Conservation (phyloP, 2,888 invertebrate species). For the Mactromeris polynyma region DNA sequence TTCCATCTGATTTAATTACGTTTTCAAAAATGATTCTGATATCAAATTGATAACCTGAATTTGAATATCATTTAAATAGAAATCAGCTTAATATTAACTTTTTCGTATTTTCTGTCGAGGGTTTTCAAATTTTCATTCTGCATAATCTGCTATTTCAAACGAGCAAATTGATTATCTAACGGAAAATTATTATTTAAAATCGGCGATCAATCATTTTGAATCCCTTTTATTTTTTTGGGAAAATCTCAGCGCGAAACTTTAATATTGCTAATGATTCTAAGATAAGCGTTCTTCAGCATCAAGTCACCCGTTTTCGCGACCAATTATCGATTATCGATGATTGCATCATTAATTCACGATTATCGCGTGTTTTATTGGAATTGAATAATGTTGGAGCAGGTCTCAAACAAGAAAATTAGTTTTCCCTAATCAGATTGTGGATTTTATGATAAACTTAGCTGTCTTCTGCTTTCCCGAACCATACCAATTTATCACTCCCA, state of each 20-base stretch:
- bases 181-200: conserved; percentile 16
- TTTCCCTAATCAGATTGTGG: conserved; percentile 4
- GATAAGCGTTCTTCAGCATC: not conserved
- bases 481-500: not conserved
- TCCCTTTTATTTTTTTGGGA: not conserved
- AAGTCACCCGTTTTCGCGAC: conserved; percentile 14
- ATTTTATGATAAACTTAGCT: not conserved
- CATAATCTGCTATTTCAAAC: not conserved
- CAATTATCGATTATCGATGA: conserved; percentile 7
- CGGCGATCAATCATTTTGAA: conserved; percentile 5
- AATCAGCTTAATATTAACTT: not conserved
- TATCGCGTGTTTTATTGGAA: conserved; percentile 15
- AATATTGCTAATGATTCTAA: not conserved
- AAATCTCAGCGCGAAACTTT: not conserved
- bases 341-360: conserved; percentile 43
- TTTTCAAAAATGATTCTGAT: not conserved
- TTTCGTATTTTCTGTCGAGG: not conserved
- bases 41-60: not conserved
- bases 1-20: not conserved
- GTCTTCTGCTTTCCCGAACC: not conserved
- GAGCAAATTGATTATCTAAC: not conserved
- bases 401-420: not conserved
- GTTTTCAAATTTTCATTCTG: not conserved
- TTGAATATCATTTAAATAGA: not conserved
- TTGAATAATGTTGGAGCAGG: conserved; percentile 1